Percentiles rank a stretch among this genome's conserved stretches.
Evolutionary conservation across 2,113 vertebrate species (phyloP).

Genomic region (Naja naja): DNA sequence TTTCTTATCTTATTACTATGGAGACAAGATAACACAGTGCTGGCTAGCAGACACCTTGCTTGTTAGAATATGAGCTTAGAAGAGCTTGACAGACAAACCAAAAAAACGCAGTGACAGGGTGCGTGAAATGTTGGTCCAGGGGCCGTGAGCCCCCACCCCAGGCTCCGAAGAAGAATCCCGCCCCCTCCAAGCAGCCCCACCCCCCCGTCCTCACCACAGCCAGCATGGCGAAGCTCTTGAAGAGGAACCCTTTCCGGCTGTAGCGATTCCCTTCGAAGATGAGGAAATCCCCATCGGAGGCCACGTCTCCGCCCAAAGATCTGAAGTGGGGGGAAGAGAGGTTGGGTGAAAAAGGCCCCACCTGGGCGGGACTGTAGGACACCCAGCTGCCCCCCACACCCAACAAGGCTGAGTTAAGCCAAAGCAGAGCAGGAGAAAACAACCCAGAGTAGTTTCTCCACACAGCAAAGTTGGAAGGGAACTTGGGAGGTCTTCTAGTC

Average conservation of each 20-base stretch:
- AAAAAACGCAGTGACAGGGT: no score
- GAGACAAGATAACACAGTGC: no score
- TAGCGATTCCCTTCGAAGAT: slow-evolving; percentile 97
- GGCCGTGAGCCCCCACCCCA: background rate
- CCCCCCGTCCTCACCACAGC: slow-evolving; percentile 81
- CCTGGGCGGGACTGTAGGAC: background rate
- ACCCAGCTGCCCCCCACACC: no score
- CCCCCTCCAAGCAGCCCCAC: no score
- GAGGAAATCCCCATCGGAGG: slow-evolving; percentile 93
- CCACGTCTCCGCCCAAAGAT: slow-evolving; percentile 90
- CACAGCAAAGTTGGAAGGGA: background rate
- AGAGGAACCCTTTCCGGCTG: slow-evolving; percentile 95
- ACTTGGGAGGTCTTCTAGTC: background rate
- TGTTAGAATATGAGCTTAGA: no score
- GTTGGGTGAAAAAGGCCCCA: background rate
- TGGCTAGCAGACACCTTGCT: no score
- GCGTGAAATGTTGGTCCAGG: background rate
- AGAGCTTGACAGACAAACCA: no score
- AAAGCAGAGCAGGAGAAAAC: background rate
- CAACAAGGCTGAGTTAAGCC: rapidly evolving
- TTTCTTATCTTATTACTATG: no score
- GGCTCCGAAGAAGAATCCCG: background rate
- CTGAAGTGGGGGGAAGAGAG: slow-evolving; percentile 54
- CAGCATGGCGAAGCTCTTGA: slow-evolving; percentile 97
- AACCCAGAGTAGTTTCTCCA: background rate